A percentile compares a stretch with the other conserved stretches of the same genome.
phyloP scores from a whole-genome alignment of 1,140 invertebrate species.

The Oncopeltus fasciatus region DNA sequence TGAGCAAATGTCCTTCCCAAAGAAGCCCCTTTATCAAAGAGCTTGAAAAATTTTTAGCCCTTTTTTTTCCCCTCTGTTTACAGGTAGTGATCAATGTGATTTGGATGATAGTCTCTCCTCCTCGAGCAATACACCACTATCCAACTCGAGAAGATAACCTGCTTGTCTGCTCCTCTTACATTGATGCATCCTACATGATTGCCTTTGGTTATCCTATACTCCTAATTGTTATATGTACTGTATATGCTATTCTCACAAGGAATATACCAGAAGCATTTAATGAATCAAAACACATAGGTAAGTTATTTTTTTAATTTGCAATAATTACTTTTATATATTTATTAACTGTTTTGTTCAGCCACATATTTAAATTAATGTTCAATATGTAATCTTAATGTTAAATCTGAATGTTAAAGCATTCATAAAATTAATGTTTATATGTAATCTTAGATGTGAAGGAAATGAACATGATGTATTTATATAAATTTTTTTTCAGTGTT shows the following conservation, averaged over 20 bases:
- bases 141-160: constrained; percentile 77
- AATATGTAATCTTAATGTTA: too few species aligned
- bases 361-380: too few species aligned
- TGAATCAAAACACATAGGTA: constrained; percentile 46
- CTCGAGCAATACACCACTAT: constrained; percentile 70
- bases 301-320: constrained; percentile 5
- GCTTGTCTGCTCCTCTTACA: constrained; percentile 72
- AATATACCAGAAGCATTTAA: constrained; percentile 64
- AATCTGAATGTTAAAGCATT: too few species aligned
- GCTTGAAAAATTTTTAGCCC: too few species aligned
- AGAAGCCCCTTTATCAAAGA: too few species aligned
- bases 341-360: too few species aligned
- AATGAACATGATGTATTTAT: too few species aligned
- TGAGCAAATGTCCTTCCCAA: too few species aligned
- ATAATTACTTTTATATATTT: too few species aligned
- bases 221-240: constrained; percentile 51
- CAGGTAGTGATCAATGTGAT: constrained; percentile 69
- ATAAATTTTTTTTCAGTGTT: constrained; percentile 35
- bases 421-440: too few species aligned
- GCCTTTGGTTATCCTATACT: constrained; percentile 62
- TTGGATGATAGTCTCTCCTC: constrained; percentile 76
- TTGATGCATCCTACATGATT: constrained; percentile 61
- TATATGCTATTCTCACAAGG: constrained; percentile 57
- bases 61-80: too few species aligned
- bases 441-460: too few species aligned